Percentiles rank a stretch among this genome's conserved stretches.
Conservation (phyloP, 2,888 invertebrate genomes). For the Aleiodes testaceus region DNA sequence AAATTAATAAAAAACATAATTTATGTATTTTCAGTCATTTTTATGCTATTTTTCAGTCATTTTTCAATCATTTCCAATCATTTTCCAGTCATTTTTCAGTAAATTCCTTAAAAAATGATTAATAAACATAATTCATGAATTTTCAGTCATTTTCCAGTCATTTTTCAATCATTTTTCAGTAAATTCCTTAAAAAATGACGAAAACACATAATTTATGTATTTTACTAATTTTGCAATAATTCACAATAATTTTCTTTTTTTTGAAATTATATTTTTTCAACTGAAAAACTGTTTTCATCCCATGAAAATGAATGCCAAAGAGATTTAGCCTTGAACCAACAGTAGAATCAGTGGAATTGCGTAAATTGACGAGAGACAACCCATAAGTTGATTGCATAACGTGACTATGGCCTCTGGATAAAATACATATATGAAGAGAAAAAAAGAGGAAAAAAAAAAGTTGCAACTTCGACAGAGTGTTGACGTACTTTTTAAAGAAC, state of each 20-base stretch:
- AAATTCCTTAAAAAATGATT: no score
- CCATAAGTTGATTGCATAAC: slow-evolving; percentile 21
- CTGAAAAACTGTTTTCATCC: no score
- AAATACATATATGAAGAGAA: neutral
- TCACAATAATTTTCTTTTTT: neutral
- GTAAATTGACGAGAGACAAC: slow-evolving; percentile 16
- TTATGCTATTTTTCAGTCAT: no score
- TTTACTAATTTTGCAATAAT: slow-evolving; percentile 10
- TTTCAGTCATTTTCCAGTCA: no score
- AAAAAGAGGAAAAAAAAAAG: neutral
- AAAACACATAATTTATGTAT: no score
- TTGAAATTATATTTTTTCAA: neutral
- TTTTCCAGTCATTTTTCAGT: no score
- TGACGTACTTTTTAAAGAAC: slow-evolving; percentile 59
- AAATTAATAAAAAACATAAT: no score
- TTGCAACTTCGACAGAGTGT: slow-evolving; percentile 52
- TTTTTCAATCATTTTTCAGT: no score
- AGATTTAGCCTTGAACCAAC: slow-evolving; percentile 13
- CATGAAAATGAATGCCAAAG: neutral
- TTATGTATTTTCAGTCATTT: no score
- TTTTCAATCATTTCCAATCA: no score
- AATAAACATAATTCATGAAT: no score
- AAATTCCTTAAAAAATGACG: no score
- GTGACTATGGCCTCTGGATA: slow-evolving; percentile 12
- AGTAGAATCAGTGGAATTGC: slow-evolving; percentile 14